Evolutionary conservation across 2,888 invertebrate genomes (phyloP), one percentile per base, ranked within the genome.

Genomic region (Caenorhabditis zanzibari): DNA sequence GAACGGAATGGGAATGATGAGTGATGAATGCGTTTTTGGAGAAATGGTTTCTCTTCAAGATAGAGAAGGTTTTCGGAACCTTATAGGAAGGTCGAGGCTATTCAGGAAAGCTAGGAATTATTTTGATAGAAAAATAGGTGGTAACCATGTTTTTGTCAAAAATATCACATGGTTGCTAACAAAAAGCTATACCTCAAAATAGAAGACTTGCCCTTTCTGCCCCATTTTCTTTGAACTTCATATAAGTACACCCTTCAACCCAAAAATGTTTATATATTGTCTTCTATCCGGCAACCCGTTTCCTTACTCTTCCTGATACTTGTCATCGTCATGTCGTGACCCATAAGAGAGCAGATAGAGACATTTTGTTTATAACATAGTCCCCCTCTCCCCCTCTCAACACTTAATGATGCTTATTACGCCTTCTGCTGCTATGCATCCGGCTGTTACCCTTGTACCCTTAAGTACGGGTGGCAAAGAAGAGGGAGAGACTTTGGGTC

Each of bases 361-460:
- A 68, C 74, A 74, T 75, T 54, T 75, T 75, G 75, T 75, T 75
- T 75, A 75, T 75, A 75, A 68, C 75, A 75, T 75, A 5, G 7
- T 19, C 7, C 19, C 6, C 47, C 19, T n/a, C 16, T 19, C 19
- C 19, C 10, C 47, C 19, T 16, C 22, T 24, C 52, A 22, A 22
- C 75, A 75, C 66, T 75, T 75, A 68, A 75, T 68, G 66, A 75
- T 58, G 75, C 75, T 75, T 75, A 75, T 75, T 75, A 68, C 66
- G 75, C 66, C 75, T 66, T 75, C 75, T 75, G 75, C 61, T 64
- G 63, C 61, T 52, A 73, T 73, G 73, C 64, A 74, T 74, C 74
- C 74, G 73, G 63, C 54, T 61, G 54, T 44, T 44, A 41, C 54
- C n/a, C 12, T 19, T 38, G n/a, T n/a, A n/a, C n/a, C n/a, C n/a